A percentile compares a stretch with the other conserved stretches of the same genome.
phyloP scores from a whole-genome alignment of 2,113 vertebrate species.

The Anser brachyrhynchus region DNA sequence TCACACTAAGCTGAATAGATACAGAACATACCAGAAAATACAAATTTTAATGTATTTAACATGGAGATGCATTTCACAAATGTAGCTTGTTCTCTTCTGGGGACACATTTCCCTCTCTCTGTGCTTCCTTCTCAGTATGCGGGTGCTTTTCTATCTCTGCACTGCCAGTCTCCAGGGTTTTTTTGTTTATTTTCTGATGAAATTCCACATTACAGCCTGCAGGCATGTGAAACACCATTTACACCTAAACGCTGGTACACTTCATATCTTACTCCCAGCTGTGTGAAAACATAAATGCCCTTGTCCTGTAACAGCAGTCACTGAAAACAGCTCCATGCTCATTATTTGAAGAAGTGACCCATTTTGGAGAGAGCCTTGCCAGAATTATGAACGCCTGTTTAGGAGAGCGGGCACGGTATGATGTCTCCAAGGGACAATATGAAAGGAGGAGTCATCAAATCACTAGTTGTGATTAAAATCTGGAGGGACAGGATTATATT shows the following conservation, averaged over 20 bases:
- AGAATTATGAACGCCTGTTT: not conserved
- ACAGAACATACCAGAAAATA: not conserved
- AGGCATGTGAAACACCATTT: not conserved
- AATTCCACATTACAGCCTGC: not conserved
- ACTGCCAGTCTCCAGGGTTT: not conserved
- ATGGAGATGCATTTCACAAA: not conserved
- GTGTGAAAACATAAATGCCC: not conserved
- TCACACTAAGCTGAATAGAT: not conserved
- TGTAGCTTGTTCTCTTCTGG: not conserved
- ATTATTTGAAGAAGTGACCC: not conserved
- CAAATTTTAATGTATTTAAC: not conserved
- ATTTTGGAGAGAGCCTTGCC: not conserved
- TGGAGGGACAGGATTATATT: not conserved
- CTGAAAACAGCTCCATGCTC: not conserved
- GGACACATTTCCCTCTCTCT: not conserved
- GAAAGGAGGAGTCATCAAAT: not conserved
- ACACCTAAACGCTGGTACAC: not conserved
- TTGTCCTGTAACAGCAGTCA: not conserved
- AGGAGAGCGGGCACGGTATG: not conserved
- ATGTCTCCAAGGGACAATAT: not conserved
- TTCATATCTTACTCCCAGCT: not conserved
- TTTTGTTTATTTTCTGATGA: not conserved
- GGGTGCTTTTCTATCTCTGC: not conserved
- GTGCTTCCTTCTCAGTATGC: accelerated
- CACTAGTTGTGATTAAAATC: not conserved